Percentiles rank a stretch among this genome's conserved stretches.
Evolutionary conservation across 2,888 invertebrate genomes (phyloP).

Genomic region (Achlya flavicornis): DNA sequence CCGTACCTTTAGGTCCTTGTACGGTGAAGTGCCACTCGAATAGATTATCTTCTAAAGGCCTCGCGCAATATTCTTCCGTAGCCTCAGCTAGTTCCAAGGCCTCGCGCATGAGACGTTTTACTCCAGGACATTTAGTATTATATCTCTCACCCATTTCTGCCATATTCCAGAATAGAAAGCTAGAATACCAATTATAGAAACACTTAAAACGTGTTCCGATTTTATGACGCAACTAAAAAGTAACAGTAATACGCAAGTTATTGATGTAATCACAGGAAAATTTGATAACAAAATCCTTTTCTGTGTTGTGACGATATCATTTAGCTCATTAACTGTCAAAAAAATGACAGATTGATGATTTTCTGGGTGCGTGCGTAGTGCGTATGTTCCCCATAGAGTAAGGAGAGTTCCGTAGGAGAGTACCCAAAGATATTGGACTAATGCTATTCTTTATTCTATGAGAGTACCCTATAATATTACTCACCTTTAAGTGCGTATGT

Average conservation of each 20-base stretch:
- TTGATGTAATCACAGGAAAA: conserved; percentile 59
- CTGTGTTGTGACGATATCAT: not conserved
- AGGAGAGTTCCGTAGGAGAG: too few relatives aligned
- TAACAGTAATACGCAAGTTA: conserved; percentile 52
- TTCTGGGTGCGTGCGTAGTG: too few relatives aligned
- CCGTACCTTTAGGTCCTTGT: conserved; percentile 93
- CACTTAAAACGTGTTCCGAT: conserved; percentile 28
- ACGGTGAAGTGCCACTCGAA: conserved; percentile 99
- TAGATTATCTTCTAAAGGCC: conserved; percentile 96
- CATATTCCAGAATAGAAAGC: conserved; percentile 42
- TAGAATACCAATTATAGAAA: conserved; percentile 23
- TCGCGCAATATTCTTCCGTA: conserved; percentile 94
- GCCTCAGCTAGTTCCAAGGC: conserved; percentile 93
- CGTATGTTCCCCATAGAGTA: too few relatives aligned
- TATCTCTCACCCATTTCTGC: conserved; percentile 77
- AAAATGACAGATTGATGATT: too few relatives aligned
- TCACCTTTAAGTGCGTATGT: too few relatives aligned
- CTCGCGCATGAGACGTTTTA: conserved; percentile 96
- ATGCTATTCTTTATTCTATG: too few relatives aligned
- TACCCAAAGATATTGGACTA: too few relatives aligned
- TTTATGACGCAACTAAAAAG: conserved; percentile 42
- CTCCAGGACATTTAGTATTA: conserved; percentile 88
- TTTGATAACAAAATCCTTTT: conserved; percentile 58
- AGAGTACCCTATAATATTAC: too few relatives aligned
- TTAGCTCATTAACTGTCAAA: too few relatives aligned